Evolutionary conservation across 2,888 invertebrate genomes (phyloP), one percentile per base, ranked within the genome.

Genomic region (Pristionchus fissidentatus): DNA sequence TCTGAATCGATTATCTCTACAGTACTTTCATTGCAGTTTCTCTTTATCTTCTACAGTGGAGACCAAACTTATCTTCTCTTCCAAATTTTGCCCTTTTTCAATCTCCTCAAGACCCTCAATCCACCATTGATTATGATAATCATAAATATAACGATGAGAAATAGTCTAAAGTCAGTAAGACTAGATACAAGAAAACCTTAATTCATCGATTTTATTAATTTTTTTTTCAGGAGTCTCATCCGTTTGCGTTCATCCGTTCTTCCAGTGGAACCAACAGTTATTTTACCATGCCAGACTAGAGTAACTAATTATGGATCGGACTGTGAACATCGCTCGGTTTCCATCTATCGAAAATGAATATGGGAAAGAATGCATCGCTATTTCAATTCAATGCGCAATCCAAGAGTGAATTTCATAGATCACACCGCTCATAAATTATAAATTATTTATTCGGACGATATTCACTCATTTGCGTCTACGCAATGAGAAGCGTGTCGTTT

Each of bases 91-190:
- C 35, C 62, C 3, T 62, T 35, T n/a, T 62, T 35, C 19, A 35
- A 4, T 7, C 10, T 35, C 35, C 32, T 62, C 32, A 35, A 62
- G 19, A 35, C 32, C 1, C 62, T 62, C 32, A 62, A 62, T 62
- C 29, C 32, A 3, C 62, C 62, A 32, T 19, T 62, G 2, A 26
- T 62, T 3, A 35, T 62, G 62, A 3, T 62, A 1, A 62, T 62
- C 35, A 62, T 19, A 35, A 62, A 35, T 35, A 62, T n/a, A n/a
- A n/a, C n/a, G n/a, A 62, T 62, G 62, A 62, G 35, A n/a, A 62
- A 32, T 8, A 15, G 62, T 62, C 35, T 62, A 3, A 62, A 62
- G 62, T 62, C 3, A 57, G 57, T 26, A 10, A 13, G 13, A 57
- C 10, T 57, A 22, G 22, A 29, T 26, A 57, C 22, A 57, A 57